Conservation (phyloP, 2,113 vertebrate species). For the Aphyosemion australe region DNA sequence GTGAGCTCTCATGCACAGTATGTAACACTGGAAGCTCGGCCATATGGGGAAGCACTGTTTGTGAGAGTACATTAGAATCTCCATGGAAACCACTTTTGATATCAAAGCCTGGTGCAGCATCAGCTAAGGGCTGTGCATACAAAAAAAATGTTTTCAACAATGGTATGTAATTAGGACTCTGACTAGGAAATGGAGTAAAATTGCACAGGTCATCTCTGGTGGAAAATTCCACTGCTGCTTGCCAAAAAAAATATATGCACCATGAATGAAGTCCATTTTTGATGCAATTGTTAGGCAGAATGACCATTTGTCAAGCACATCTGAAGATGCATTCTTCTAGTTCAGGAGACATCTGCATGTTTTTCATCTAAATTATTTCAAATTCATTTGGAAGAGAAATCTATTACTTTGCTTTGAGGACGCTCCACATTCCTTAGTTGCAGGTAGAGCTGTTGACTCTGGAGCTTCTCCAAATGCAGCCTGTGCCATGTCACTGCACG, state of each 20-base stretch:
- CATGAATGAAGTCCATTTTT: constrained; percentile 6
- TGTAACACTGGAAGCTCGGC: constrained; percentile 45
- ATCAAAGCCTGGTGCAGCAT: constrained; percentile 80
- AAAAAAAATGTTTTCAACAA: constrained; percentile 71
- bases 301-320: not conserved
- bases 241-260: constrained; percentile 10
- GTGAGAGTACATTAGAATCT: constrained; percentile 76
- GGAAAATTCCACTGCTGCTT: constrained; percentile 55
- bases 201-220: constrained; percentile 56
- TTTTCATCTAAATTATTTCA: constrained; percentile 18
- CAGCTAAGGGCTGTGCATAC: constrained; percentile 70
- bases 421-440: constrained; percentile 66
- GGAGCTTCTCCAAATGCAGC: constrained; percentile 62
- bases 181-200: constrained; percentile 63
- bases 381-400: constrained; percentile 15
- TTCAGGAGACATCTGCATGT: constrained; percentile 12
- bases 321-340: too few species aligned
- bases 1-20: constrained; percentile 13
- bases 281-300: not conserved
- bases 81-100: constrained; percentile 84
- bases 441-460: constrained; percentile 67
- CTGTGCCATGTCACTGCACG: constrained; percentile 72
- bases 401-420: constrained; percentile 49
- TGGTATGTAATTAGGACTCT: constrained; percentile 76
- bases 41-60: constrained; percentile 74